Evolutionary conservation across 2,797 vertebrate species (phyloP), one percentile per base, ranked within the genome.

Genomic region (Sebastes flavidus): DNA sequence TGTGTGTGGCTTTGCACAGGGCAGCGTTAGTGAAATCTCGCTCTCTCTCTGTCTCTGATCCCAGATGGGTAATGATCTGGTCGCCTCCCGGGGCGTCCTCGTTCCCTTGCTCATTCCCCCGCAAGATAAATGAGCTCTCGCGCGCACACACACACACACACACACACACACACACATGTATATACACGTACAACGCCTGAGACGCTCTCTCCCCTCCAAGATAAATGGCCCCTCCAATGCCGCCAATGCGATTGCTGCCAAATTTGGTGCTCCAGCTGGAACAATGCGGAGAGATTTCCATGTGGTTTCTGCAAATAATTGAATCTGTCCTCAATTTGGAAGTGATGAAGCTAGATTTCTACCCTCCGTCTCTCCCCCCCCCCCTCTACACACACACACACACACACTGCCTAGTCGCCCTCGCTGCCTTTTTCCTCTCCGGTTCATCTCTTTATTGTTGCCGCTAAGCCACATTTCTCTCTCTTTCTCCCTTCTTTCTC

Each of bases 21-120:
- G 62, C 73, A 88, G 76, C 77, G 72, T 89, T 85, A 80, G 88
- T 86, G 87, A 89, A 90, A 92, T 87, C 83, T 88, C 86, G 78
- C 76, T 65, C 42, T 75, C 72, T 80, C 72, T 77, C 73, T 85
- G 72, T 82, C 88, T 92, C 92, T 95, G 94, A 95, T 95, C 92
- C 93, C 93, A 94, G 93, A 95, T 95, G 94, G 94, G 92, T 96
- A 95, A 95, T 96, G 95, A 95, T 96, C 93, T 95, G 91, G 88
- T 89, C 83, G 91, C 93, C 94, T 93, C 92, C 92, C 61, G 86
- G 94, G 93, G 94, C 90, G 61, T 94, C 90, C 90, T 90, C 85
- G 89, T 91, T 93, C 93, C 77, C 88, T 80, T 91, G 91, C 91
- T 93, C 91, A 92, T 94, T 95, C 92, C 85, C 89, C 87, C 90